These are phyloP conservation scores for Dicerorhinus sumatrensis DNA, from an alignment of 2,113 vertebrate genomes.

Conservation along the genomic window DNA sequence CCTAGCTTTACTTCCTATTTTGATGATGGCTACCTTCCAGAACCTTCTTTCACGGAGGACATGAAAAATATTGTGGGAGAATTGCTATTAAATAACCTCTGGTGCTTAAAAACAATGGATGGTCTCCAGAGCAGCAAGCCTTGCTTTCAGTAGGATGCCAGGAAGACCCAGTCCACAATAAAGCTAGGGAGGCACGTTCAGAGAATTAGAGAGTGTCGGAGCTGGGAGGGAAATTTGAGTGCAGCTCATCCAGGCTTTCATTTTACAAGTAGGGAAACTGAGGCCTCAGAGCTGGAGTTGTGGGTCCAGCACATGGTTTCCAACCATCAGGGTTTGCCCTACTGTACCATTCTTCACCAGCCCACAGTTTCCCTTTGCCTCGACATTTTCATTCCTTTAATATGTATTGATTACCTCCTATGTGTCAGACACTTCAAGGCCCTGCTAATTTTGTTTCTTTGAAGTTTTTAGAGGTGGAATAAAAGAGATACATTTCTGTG, in stretches of 20 bases:
- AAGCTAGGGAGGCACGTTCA: background rate
- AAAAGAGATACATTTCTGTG: background rate
- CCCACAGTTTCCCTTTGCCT: background rate
- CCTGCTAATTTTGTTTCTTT: slow-evolving; percentile 19
- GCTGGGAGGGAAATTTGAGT: background rate
- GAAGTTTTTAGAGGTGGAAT: background rate
- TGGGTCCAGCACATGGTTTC: background rate
- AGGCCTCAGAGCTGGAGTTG: background rate
- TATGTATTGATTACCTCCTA: background rate
- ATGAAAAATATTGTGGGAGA: slow-evolving; percentile 46
- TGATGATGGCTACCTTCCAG: slow-evolving; percentile 68
- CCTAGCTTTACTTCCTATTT: slow-evolving; percentile 68
- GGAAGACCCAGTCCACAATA: background rate
- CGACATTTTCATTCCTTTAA: background rate
- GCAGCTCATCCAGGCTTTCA: background rate
- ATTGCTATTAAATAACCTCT: slow-evolving; percentile 51
- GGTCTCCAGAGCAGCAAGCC: background rate
- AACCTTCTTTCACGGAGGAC: slow-evolving; percentile 49
- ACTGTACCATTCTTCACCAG: background rate
- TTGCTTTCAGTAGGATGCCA: background rate
- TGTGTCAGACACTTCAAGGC: background rate
- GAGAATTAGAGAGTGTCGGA: background rate
- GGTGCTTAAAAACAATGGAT: slow-evolving; percentile 15
- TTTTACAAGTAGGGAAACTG: background rate
- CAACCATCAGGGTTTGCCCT: background rate